Base-by-base conservation (phyloP, 2,113 vertebrate genomes). In the Symphodus melops region DNA sequence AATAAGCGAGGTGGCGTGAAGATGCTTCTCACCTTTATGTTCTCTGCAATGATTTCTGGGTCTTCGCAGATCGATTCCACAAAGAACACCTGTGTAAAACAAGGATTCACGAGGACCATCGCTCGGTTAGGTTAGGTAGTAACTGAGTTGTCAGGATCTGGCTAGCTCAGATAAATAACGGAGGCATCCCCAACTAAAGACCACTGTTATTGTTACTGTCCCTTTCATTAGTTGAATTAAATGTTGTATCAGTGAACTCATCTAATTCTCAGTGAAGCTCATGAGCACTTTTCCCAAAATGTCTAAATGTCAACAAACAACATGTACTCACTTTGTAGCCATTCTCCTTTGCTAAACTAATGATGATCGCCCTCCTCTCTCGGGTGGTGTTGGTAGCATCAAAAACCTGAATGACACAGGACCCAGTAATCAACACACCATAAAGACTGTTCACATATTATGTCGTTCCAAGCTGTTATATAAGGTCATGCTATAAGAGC, bases 21-120 rank as follows among this genome's bases (percentile, higher is more conserved):
- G 48, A 0, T 53, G 28, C 1, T 46, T 8, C 87, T 94, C 89
- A 97, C 97, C 90, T 76, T 95, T 65, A 97, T 97, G 62, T 97
- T 97, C 82, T 95, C 95, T 77, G 94, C 92, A 53, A 97, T 96
- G 42, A 98, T 95, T 6, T 92, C 85, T 1, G 94, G 96, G 78
- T 97, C 95, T 8, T 97, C 93, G 59, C 97, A 98, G 67, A 98
- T 93, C 0, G 97, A 98, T 72, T 97, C 97, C 0, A 97, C 94
- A 12, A 97, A 98, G 76, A 98, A 96, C 4, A 96, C 95, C 96
- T 97, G 79, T 20, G 23, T 2, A 55, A 7, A n/a, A 23, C 1
- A 63, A n/a, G n/a, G 0, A 36, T 48, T 68, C 0, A 60, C 20
- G 37, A n/a, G 39, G 25, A 25, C 25, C 42, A 13, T 13, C n/a